phyloP scores from a whole-genome alignment of 2,888 invertebrate species.

The Philereme transversata region DNA sequence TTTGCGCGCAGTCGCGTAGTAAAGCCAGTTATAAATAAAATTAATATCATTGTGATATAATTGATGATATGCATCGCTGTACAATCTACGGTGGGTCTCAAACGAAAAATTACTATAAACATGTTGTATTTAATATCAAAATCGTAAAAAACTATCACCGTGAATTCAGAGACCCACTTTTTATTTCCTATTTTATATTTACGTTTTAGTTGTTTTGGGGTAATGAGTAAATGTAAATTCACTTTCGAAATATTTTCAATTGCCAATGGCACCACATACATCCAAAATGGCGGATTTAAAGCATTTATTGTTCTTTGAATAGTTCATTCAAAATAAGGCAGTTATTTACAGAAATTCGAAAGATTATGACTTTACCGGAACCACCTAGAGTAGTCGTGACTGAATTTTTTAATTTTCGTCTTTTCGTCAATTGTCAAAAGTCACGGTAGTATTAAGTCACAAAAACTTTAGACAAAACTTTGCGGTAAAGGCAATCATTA shows the following conservation, averaged over 20 bases:
- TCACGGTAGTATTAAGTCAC: neutral
- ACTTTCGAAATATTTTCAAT: neutral
- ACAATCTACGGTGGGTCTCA: constrained; percentile 28
- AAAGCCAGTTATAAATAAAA: constrained; percentile 13
- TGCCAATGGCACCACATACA: constrained; percentile 5
- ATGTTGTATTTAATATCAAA: constrained; percentile 40
- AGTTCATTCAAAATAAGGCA: constrained; percentile 9
- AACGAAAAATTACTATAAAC: constrained; percentile 30
- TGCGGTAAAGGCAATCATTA: constrained; percentile 12
- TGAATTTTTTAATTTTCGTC: no score
- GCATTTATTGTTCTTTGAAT: constrained; percentile 7
- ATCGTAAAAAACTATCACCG: constrained; percentile 42
- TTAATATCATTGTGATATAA: constrained; percentile 40
- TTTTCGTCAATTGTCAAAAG: no score
- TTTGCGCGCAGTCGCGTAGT: constrained; percentile 1
- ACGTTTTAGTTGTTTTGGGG: constrained; percentile 31
- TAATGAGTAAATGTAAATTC: constrained; percentile 11
- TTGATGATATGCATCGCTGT: constrained; percentile 37
- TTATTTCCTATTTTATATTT: constrained; percentile 20
- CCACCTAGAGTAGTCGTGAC: no score
- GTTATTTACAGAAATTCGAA: neutral
- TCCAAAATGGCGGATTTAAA: constrained; percentile 14
- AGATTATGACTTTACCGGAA: neutral
- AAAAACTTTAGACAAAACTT: neutral
- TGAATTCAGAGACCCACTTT: constrained; percentile 23